Conservation (phyloP, 2,113 vertebrate species). For the Centrocercus urophasianus region DNA sequence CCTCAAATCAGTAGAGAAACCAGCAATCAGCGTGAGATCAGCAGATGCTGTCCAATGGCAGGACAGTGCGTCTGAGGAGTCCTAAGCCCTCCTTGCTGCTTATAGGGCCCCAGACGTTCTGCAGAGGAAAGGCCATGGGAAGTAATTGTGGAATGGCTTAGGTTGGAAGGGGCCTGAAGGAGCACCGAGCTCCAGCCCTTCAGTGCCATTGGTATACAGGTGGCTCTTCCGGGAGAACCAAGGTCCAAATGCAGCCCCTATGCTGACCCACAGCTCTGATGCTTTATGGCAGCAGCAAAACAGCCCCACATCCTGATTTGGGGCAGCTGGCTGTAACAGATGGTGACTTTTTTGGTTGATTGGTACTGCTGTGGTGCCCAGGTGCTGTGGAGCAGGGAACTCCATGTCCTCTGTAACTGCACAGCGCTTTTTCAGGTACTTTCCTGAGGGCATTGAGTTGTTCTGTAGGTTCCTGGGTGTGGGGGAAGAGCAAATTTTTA, state of each 20-base stretch:
- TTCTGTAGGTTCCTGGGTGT: background rate
- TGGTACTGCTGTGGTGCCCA: background rate
- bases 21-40: fast-evolving
- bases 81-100: background rate
- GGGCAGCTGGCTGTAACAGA: background rate
- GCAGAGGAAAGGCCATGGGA: background rate
- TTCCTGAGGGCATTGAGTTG: background rate
- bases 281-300: background rate
- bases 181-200: background rate
- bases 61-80: background rate
- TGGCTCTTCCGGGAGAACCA: background rate
- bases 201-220: background rate
- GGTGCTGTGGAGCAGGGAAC: background rate
- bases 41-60: background rate
- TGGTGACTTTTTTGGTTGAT: background rate
- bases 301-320: background rate
- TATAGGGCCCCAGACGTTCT: background rate
- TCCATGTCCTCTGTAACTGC: background rate
- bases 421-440: background rate
- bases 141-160: fast-evolving
- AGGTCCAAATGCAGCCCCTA: background rate
- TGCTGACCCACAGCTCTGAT: background rate
- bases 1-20: background rate
- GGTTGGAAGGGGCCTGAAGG: too few species aligned
- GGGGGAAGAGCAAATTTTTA: background rate